Evolutionary conservation across 2,113 vertebrate genomes (phyloP), one percentile per base, ranked within the genome.

Genomic region (Aramus guarauna): DNA sequence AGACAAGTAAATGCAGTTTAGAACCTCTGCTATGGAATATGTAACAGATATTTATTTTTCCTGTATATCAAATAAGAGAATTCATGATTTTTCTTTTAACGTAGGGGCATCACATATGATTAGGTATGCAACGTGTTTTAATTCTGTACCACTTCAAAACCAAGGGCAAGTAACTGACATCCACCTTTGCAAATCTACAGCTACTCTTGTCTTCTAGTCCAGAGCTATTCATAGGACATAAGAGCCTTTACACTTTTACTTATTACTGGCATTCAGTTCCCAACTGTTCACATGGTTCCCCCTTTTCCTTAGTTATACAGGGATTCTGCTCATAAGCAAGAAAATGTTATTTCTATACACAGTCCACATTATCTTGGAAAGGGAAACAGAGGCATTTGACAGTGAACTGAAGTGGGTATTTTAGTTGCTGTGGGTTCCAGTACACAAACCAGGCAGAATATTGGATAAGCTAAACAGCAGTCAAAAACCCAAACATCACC

Each of bases 271-370:
- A 2, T 60, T 82, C 43, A 37, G 1, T 62, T 82, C 53, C 43
- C 39, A 73, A 0, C 12, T 30, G 12, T 29, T 81, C 50, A 23
- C 22, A 34, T 37, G 0, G 1, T 24, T 74, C 39, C 26, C 23
- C 8, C 6, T 52, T 89, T 89, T 67, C 37, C 26, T 91, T 50
- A 50, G 9, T 23, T 37, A 29, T 8, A 10, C 18, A 62, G 69
- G n/a, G 34, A 36, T 45, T 59, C 50, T 48, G 12, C 41, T 64
- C 8, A 30, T 6, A 3, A 85, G 32, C 4, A 53, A 34, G 13
- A 81, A 83, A 67, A 43, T 0, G 0, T 36, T 63, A 36, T 91
- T 79, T 58, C 48, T 76, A 0, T 14, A 15, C 9, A 18, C 9
- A 68, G 2, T 5, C 24, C 1, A 0, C n/a, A 26, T 71, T 91